These are phyloP conservation scores for Thymelicus lineola DNA, from an alignment of 2,888 invertebrate genomes.

Conservation along the genomic window DNA sequence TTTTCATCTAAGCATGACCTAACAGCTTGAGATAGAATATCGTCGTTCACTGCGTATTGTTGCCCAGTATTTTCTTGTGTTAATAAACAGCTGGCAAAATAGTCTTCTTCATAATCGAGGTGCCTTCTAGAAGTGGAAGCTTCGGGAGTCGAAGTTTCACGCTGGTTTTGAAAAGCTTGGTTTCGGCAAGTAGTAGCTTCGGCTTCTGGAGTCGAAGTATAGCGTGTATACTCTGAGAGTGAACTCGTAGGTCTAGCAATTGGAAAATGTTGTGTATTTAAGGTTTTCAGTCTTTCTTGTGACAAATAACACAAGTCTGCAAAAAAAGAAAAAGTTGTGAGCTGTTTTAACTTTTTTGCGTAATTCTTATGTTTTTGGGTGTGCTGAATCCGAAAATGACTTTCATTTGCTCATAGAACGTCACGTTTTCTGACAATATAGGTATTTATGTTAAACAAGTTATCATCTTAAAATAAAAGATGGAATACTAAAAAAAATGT, in stretches of 20 bases:
- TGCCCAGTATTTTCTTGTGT: constrained; percentile 53
- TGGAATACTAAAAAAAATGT: no score
- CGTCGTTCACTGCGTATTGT: constrained; percentile 51
- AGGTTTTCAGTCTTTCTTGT: no score
- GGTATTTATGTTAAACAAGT: no score
- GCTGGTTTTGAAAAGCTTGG: constrained; percentile 48
- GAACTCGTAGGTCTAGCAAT: constrained; percentile 49
- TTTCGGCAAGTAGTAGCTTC: constrained; percentile 46
- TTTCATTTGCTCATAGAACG: not conserved
- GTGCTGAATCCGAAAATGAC: no score
- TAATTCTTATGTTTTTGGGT: no score
- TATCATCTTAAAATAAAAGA: no score
- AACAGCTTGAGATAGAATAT: constrained; percentile 50
- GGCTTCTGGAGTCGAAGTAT: constrained; percentile 47
- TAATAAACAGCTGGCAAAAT: constrained; percentile 47
- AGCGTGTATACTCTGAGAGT: constrained; percentile 23
- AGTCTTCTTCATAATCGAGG: constrained; percentile 56
- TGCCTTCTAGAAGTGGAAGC: constrained; percentile 51
- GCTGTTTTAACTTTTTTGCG: no score
- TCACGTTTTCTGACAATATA: no score
- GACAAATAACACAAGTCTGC: no score
- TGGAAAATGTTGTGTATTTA: constrained; percentile 45
- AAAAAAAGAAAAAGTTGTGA: no score
- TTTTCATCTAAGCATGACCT: constrained; percentile 38
- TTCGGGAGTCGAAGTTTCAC: constrained; percentile 46